phyloP scores from a whole-genome alignment of 2,797 vertebrate species.

The Vireo griseus region DNA sequence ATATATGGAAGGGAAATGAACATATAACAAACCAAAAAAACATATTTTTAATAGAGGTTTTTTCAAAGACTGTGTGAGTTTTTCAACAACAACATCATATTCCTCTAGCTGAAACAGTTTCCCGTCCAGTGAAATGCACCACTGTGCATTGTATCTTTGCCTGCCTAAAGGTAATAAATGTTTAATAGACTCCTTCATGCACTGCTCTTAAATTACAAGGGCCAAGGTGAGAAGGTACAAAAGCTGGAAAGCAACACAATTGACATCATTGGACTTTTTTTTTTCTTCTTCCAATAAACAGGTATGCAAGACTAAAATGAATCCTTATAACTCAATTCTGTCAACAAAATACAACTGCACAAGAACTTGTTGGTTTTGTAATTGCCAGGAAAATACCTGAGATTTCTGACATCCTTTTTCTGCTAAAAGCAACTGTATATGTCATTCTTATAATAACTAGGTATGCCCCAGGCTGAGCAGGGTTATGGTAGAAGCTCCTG shows the following conservation, averaged over 20 bases:
- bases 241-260: not conserved
- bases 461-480: not conserved
- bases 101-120: not conserved
- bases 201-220: not conserved
- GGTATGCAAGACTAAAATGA: not conserved
- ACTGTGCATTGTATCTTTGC: not conserved
- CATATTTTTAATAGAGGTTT: not conserved
- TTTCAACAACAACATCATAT: not conserved
- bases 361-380: not conserved
- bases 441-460: not conserved
- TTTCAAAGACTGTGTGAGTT: not conserved
- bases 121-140: not conserved
- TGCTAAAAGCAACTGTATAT: not conserved
- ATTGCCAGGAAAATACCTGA: not conserved
- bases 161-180: not conserved
- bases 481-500: not conserved
- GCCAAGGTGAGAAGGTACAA: not conserved
- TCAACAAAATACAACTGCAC: not conserved
- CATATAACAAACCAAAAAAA: not conserved
- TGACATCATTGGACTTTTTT: not conserved
- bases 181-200: not conserved
- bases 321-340: not conserved
- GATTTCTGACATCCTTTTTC: not conserved
- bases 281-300: not conserved
- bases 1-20: not conserved